A percentile compares a stretch with the other conserved stretches of the same genome.
Evolutionary conservation across 2,113 vertebrate genomes (phyloP).

Genomic region (Cromileptes altivelis): DNA sequence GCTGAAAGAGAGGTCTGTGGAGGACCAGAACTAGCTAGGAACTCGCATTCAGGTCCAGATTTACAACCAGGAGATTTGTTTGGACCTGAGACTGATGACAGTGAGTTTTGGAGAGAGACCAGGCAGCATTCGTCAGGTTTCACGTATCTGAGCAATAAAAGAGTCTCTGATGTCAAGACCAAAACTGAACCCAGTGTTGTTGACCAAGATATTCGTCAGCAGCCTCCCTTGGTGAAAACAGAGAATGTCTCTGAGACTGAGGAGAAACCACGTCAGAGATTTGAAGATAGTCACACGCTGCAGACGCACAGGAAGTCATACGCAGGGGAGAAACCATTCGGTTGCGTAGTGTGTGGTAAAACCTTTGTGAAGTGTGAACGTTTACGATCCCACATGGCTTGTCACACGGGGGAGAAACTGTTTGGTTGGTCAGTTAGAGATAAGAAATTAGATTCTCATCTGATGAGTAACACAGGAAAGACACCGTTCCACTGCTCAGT

Average conservation of each 20-base stretch:
- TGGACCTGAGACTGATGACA: no score
- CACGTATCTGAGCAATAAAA: slow-evolving; percentile 16
- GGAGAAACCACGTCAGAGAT: no score
- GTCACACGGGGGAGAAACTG: no score
- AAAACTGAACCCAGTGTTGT: no score
- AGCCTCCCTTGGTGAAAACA: no score
- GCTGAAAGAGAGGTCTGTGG: not conserved
- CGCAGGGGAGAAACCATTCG: not conserved
- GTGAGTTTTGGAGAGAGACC: not conserved
- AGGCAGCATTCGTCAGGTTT: not conserved
- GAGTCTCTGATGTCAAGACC: not conserved
- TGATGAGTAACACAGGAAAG: not conserved
- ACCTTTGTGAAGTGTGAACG: not conserved
- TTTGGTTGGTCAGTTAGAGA: no score
- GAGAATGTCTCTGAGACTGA: no score
- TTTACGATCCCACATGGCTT: no score
- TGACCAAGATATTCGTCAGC: no score
- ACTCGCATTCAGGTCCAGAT: not conserved
- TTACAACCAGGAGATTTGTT: not conserved
- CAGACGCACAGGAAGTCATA: not conserved
- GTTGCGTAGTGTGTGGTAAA: slow-evolving; percentile 25
- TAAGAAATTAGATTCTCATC: not conserved
- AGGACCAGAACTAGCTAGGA: not conserved
- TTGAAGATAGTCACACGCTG: not conserved
- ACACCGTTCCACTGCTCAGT: slow-evolving; percentile 30